These are phyloP conservation scores for Toxotes jaculatrix DNA, from an alignment of 2,113 vertebrate species.

Conservation along the genomic window DNA sequence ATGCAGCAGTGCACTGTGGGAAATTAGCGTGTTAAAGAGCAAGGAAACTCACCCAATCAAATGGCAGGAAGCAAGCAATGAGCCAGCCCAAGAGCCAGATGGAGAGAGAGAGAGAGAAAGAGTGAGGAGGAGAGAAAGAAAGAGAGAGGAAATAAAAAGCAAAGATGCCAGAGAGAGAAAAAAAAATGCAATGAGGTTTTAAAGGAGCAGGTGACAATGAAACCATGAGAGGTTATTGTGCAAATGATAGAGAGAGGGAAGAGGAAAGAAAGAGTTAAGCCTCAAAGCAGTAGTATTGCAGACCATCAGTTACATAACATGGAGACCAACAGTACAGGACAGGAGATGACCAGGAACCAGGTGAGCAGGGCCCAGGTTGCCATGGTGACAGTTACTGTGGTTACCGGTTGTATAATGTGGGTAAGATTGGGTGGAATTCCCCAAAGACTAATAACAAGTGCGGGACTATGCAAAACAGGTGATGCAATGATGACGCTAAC, in stretches of 20 bases:
- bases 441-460: neutral
- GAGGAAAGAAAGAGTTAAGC: conserved; percentile 62
- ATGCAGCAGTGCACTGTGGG: conserved; percentile 81
- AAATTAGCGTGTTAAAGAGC: conserved; percentile 75
- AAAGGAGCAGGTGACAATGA: conserved; percentile 50
- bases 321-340: conserved; percentile 34
- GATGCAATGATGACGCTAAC: neutral
- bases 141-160: conserved; percentile 39
- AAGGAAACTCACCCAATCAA: conserved; percentile 82
- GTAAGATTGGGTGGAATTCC: conserved; percentile 28
- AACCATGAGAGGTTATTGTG: conserved; percentile 48
- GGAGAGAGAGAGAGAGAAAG: conserved; percentile 54
- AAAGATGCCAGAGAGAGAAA: conserved; percentile 50
- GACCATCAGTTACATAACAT: conserved; percentile 58
- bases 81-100: conserved; percentile 80
- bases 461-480: neutral
- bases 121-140: conserved; percentile 26
- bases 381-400: conserved; percentile 30
- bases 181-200: conserved; percentile 59
- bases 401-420: conserved; percentile 46
- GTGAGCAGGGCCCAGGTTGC: conserved; percentile 38
- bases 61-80: conserved; percentile 83
- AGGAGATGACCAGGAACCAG: conserved; percentile 39
- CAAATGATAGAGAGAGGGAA: conserved; percentile 55
- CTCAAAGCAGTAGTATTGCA: conserved; percentile 66